Evolutionary conservation across 2,113 vertebrate species (phyloP), one percentile per base, ranked within the genome.

Genomic region (Cettia cetti): DNA sequence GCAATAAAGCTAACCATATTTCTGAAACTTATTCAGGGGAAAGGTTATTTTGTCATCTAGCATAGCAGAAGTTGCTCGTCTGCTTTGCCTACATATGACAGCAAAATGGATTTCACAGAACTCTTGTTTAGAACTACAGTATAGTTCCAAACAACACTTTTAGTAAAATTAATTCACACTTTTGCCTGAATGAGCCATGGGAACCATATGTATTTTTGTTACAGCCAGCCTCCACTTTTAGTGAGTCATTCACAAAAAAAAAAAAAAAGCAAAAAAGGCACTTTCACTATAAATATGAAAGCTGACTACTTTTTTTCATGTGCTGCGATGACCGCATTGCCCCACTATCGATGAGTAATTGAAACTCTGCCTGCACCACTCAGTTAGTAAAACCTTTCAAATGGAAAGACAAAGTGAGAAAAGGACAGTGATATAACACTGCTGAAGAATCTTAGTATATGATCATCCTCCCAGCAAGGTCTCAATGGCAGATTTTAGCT

Each of bases 181-280:
- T 86, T 78, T 85, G 82, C 71, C 64, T 96, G 85, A 95, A 96
- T 90, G 90, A 95, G 82, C 88, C 88, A 86, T 40, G 37, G 82
- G 75, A 49, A 90, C 90, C 94, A 95, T 86, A 95, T 92, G 92
- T 92, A 94, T 97, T 96, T 95, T 94, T 81, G 56, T 95, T 89
- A 81, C 86, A 97, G 83, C 23, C 96, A 95, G 92, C 94, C 93
- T 95, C 94, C 91, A 95, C 86, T 89, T 82, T 27, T 8, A 78
- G 44, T 96, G 91, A 94, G 83, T 96, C 77, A 95, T 94, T 96
- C 80, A 84, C 30, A 30, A 64, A 79, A 22, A 42, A 15, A 60
- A 75, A 27, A 49, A 68, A 26, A 52, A 28, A 37, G 35, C 39
- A 26, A 54, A 39, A 64, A 57, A 54, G 15, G 14, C 23, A 65